Evolutionary conservation across 2,888 invertebrate species (phyloP).

Genomic region (Trypoxylon attenuatum): DNA sequence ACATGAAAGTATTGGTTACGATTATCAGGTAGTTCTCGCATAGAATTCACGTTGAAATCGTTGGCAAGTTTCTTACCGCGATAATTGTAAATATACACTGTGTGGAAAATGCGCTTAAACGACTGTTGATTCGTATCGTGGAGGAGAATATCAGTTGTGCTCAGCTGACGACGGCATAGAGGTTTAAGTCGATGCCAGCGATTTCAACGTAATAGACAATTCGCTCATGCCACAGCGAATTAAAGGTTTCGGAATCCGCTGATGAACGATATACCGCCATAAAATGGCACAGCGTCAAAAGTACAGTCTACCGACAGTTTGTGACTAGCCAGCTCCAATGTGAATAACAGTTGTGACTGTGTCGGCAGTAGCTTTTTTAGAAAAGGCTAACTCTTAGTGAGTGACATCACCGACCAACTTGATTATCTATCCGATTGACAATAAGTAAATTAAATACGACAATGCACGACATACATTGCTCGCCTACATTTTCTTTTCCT

Average conservation of each 20-base stretch:
- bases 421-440: slow-evolving; percentile 4
- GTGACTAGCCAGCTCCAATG: slow-evolving; percentile 33
- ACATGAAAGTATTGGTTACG: background rate
- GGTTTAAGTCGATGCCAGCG: too few species aligned
- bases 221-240: background rate
- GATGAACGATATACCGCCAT: too few species aligned
- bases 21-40: background rate
- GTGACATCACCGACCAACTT: slow-evolving; percentile 9
- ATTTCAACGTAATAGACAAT: too few species aligned
- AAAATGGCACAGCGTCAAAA: slow-evolving; percentile 16
- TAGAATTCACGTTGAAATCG: background rate
- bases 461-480: slow-evolving; percentile 10
- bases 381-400: slow-evolving; percentile 8
- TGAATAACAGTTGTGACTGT: slow-evolving; percentile 25
- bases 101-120: too few species aligned
- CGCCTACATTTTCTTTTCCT: background rate
- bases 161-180: too few species aligned
- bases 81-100: too few species aligned
- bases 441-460: slow-evolving; percentile 10
- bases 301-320: slow-evolving; percentile 26
- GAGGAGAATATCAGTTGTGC: too few species aligned
- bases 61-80: too few species aligned
- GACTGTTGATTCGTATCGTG: too few species aligned
- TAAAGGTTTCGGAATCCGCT: background rate
- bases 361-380: slow-evolving; percentile 26